Percentiles rank a stretch among this genome's conserved stretches.
These are phyloP conservation scores for Trididemnum miniatum DNA, from an alignment of 23 tunicate genomes.

Conservation along the genomic window DNA sequence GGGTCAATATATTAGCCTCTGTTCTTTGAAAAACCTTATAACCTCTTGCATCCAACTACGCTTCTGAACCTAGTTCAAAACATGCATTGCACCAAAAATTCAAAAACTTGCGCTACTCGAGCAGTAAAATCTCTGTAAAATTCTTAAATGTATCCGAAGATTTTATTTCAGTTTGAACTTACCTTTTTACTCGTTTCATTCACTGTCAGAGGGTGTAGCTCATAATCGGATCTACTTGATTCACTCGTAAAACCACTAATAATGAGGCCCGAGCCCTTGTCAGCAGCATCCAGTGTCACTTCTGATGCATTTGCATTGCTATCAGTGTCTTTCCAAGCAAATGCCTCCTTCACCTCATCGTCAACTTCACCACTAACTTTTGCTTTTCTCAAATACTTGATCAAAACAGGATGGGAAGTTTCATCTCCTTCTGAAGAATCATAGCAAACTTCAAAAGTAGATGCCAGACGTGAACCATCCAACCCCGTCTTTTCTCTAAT, in stretches of 20 bases:
- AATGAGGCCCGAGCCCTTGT: slow-evolving; percentile 42
- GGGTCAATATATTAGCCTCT: too few relatives aligned
- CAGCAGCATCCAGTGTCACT: slow-evolving; percentile 17
- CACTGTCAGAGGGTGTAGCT: background rate
- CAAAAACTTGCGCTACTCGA: too few relatives aligned
- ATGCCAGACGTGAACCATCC: too few relatives aligned
- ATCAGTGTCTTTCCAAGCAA: background rate
- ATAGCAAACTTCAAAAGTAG: too few relatives aligned
- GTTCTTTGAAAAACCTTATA: too few relatives aligned
- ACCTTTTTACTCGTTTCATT: background rate
- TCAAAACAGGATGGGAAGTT: slow-evolving; percentile 21
- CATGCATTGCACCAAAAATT: too few relatives aligned
- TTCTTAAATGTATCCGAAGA: background rate
- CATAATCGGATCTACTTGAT: slow-evolving; percentile 10
- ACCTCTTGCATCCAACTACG: too few relatives aligned
- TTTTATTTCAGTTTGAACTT: background rate
- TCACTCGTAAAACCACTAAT: slow-evolving; percentile 57
- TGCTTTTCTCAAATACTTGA: background rate
- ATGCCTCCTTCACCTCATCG: slow-evolving; percentile 25
- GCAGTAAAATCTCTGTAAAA: too few relatives aligned
- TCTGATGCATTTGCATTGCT: background rate
- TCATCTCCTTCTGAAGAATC: too few relatives aligned
- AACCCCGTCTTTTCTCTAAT: too few relatives aligned
- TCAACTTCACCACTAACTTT: background rate
- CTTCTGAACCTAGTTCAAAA: too few relatives aligned